Evolutionary conservation across 2,113 vertebrate genomes (phyloP).

Genomic region (Siniperca knerii): DNA sequence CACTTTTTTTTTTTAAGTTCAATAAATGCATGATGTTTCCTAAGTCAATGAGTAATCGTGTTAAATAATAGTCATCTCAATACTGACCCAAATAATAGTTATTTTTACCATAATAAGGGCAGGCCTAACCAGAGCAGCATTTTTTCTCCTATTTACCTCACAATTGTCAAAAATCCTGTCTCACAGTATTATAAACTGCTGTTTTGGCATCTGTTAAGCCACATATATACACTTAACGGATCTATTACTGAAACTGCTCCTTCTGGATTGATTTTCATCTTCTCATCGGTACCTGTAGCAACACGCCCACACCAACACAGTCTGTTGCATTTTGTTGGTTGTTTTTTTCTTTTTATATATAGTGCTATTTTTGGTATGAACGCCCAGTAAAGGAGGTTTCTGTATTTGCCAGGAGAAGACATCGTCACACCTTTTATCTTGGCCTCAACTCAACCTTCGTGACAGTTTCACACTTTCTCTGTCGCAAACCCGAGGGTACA

Average conservation of each 20-base stretch:
- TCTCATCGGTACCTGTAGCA: conserved; percentile 29
- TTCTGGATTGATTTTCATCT: conserved; percentile 39
- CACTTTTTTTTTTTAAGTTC: too few species aligned
- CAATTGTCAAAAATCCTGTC: background rate
- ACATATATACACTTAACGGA: conserved; percentile 2
- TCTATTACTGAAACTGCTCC: conserved; percentile 21
- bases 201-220: background rate
- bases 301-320: conserved; percentile 13
- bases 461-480: conserved; percentile 33
- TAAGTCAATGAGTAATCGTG: too few species aligned
- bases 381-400: conserved; percentile 30
- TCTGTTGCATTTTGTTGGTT: conserved; percentile 8
- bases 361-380: conserved; percentile 37
- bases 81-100: too few species aligned
- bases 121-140: background rate
- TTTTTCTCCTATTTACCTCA: background rate
- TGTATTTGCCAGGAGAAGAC: conserved; percentile 32
- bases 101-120: too few species aligned
- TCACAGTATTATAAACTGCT: too few species aligned
- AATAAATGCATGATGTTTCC: too few species aligned
- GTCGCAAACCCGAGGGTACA: conserved; percentile 21
- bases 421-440: conserved; percentile 45
- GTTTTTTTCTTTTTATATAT: background rate
- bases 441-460: conserved; percentile 37
- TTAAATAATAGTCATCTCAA: too few species aligned